Base-by-base conservation (phyloP, 2,797 vertebrate species). In the Erpetoichthys calabaricus region DNA sequence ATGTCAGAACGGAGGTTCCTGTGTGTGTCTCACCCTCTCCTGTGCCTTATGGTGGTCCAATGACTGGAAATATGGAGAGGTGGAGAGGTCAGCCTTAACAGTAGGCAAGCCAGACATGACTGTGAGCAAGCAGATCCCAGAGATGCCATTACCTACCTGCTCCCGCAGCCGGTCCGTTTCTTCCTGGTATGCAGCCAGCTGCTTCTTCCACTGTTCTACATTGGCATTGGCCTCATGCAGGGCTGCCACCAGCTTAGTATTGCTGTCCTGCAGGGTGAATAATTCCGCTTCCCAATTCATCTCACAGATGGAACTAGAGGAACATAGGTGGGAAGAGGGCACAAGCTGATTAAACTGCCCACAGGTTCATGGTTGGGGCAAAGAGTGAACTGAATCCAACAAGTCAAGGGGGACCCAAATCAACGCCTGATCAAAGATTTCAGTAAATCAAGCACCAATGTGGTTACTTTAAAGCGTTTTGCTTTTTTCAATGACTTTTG, bases 251-350 rank as follows among this genome's bases (percentile, higher is more conserved):
- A 98, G 80, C 71, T 89, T 91, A 62, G 76, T 79, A 62, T 98
- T 98, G 70, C 89, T 95, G 81, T 97, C 90, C 80, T 94, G 91
- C 50, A 98, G 85, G 8, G 89, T 88, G 71, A 93, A 92, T 65
- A 98, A 90, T 60, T 98, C 94, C 0, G 89, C 86, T 65, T 98
- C 94, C 77, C 92, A 81, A 71, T 91, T 91, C 42, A 91, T 85
- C 76, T 97, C 94, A 3, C 92, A 92, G 67, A 96, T 84, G 0
- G 94, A 97, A 55, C 94, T 98, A 75, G 46, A 10, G 50, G 47
- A 8, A 44, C 51, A 10, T 1, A 41, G 42, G 8, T 9, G 46
- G 7, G 8, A 25, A 25, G 55, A 44, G 7, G 41, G 10, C 42
- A 49, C 9, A 56, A 50, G 55, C 8, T 7, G 55, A 6, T 5